These are phyloP conservation scores for Alcedo quadribrachys DNA, from an alignment of 2,797 vertebrate species.

Conservation along the genomic window DNA sequence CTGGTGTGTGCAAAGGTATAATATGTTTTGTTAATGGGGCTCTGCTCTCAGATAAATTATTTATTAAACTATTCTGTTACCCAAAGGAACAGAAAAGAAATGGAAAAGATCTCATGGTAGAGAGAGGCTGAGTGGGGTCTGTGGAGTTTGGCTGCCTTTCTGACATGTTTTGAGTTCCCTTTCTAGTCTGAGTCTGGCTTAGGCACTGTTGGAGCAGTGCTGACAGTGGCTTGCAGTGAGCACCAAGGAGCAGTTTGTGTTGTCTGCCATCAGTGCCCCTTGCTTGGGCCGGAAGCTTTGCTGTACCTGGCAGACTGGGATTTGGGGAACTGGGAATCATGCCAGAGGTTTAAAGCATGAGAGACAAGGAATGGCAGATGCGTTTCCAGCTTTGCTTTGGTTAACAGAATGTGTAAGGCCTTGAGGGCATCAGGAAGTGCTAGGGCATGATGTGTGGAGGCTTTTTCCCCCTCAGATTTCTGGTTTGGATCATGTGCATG, in stretches of 20 bases:
- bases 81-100: too few relatives aligned
- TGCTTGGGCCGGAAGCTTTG: neutral
- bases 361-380: neutral
- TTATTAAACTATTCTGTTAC: neutral
- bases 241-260: neutral
- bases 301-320: neutral
- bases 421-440: neutral
- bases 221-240: neutral
- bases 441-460: neutral
- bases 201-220: neutral
- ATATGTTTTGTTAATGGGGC: neutral
- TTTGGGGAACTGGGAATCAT: neutral
- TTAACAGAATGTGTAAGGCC: neutral
- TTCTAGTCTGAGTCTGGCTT: neutral
- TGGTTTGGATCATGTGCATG: neutral
- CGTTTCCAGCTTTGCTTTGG: neutral
- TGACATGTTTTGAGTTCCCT: neutral
- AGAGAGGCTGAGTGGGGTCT: neutral
- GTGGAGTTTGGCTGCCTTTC: neutral
- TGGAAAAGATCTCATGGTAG: neutral
- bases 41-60: neutral
- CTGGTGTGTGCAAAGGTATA: rapidly evolving
- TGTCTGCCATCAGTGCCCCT: neutral
- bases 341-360: neutral
- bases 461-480: neutral